Percentiles rank a stretch among this genome's conserved stretches.
Evolutionary conservation across 92 coral and sea anemone genomes (phyloP).

Genomic region (Actinostola sp.): DNA sequence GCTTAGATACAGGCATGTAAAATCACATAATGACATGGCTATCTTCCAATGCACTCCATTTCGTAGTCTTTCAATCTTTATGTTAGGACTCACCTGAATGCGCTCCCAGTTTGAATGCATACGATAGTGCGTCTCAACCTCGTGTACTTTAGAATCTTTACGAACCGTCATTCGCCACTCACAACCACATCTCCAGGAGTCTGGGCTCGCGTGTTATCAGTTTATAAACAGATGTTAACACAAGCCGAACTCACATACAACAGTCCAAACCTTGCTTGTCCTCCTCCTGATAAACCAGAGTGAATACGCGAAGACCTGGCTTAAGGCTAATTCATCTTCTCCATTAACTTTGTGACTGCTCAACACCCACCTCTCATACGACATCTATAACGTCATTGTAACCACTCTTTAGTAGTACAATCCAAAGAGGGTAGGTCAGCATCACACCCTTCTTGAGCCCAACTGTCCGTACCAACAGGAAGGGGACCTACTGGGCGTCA

Average conservation of each 20-base stretch:
- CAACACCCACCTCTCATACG: too few species aligned
- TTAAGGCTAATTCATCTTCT: conserved; percentile 65
- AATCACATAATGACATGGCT: conserved; percentile 71
- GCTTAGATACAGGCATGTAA: conserved; percentile 50
- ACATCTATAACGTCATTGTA: conserved; percentile 46
- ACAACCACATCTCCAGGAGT: conserved; percentile 75
- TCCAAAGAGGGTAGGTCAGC: too few species aligned
- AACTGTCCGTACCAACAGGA: too few species aligned
- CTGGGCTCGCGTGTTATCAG: conserved; percentile 64
- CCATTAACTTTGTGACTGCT: too few species aligned
- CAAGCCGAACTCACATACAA: conserved; percentile 55
- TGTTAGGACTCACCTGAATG: conserved; percentile 68
- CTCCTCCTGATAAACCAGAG: conserved; percentile 78
- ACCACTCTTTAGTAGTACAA: too few species aligned
- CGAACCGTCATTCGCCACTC: conserved; percentile 52
- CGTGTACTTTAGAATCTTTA: conserved; percentile 63
- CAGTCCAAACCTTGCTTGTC: conserved; percentile 70
- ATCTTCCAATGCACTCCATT: conserved; percentile 84
- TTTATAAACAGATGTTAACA: conserved; percentile 74
- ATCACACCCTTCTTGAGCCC: too few species aligned
- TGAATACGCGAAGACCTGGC: conserved; percentile 75
- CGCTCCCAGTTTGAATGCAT: conserved; percentile 92
- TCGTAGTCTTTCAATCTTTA: conserved; percentile 74
- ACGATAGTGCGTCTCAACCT: conserved; percentile 69
- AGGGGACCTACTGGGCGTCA: too few species aligned